Evolutionary conservation across 2,888 invertebrate genomes (phyloP).

Genomic region (Brassicogethes aeneus): DNA sequence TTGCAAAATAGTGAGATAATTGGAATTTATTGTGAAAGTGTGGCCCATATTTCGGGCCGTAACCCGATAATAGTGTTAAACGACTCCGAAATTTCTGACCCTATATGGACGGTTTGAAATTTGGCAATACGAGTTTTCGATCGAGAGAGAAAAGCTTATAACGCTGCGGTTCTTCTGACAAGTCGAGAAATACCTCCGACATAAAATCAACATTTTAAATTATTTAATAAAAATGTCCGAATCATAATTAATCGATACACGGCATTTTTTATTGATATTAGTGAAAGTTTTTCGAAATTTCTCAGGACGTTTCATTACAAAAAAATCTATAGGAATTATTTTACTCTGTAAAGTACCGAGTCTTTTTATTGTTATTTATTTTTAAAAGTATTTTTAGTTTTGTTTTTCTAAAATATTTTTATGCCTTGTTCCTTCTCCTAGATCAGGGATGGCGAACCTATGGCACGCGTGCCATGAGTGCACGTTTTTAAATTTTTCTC

Average conservation of each 20-base stretch:
- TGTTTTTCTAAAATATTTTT: too few species aligned
- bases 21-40: constrained; percentile 13
- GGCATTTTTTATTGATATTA: too few species aligned
- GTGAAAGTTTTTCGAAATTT: too few species aligned
- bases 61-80: constrained; percentile 14
- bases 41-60: constrained; percentile 15
- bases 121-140: constrained; percentile 11
- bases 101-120: constrained; percentile 14
- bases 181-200: background rate
- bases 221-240: constrained; percentile 1
- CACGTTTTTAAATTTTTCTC: too few species aligned
- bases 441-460: too few species aligned
- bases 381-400: too few species aligned
- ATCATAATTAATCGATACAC: constrained; percentile 1
- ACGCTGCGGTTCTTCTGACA: background rate
- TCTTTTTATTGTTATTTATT: too few species aligned
- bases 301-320: too few species aligned
- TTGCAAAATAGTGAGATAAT: constrained; percentile 14
- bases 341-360: too few species aligned
- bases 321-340: too few species aligned
- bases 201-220: background rate
- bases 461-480: too few species aligned
- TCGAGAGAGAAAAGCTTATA: background rate
- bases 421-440: too few species aligned
- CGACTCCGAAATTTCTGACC: constrained; percentile 13